Percentiles rank a stretch among this genome's conserved stretches.
phyloP scores from a whole-genome alignment of 2,888 invertebrate species.

The Volucella zonaria region DNA sequence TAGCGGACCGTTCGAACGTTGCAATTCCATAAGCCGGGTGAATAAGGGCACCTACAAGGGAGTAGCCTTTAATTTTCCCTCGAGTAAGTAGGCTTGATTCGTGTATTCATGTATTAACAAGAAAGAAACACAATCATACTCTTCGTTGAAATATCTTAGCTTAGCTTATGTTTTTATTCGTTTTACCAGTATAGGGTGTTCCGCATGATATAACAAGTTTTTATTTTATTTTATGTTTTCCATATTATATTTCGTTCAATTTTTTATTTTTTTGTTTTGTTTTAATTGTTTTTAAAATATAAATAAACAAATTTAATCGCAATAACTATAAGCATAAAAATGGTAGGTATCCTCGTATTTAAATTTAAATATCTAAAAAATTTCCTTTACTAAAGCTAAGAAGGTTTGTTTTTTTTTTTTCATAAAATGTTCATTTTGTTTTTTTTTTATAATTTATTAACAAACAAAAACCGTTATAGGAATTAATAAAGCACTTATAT shows the following conservation, averaged over 20 bases:
- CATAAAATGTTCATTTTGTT: neutral
- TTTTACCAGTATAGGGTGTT: slow-evolving; percentile 63
- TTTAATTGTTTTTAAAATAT: slow-evolving; percentile 34
- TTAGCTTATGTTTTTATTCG: slow-evolving; percentile 63
- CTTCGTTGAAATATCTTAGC: slow-evolving; percentile 64
- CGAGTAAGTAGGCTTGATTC: too few relatives aligned
- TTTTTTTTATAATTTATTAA: slow-evolving; percentile 11
- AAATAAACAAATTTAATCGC: slow-evolving; percentile 58
- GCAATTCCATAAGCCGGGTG: too few relatives aligned
- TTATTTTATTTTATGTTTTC: neutral
- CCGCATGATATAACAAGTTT: slow-evolving; percentile 60
- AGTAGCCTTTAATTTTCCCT: too few relatives aligned
- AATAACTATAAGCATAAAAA: slow-evolving; percentile 62
- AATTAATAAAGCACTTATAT: slow-evolving; percentile 70
- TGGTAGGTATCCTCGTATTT: slow-evolving; percentile 48
- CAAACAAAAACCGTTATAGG: slow-evolving; percentile 67
- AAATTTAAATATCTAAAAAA: slow-evolving; percentile 60
- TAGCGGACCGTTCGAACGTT: too few relatives aligned
- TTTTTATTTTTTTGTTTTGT: neutral
- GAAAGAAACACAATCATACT: neutral
- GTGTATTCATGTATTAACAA: too few relatives aligned
- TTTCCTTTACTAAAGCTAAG: slow-evolving; percentile 51
- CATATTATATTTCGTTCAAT: slow-evolving; percentile 36
- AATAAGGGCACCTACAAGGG: too few relatives aligned
- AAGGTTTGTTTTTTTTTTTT: slow-evolving; percentile 10